These are phyloP conservation scores for Eretmocerus hayati DNA, from an alignment of 2,888 invertebrate species.

Conservation along the genomic window DNA sequence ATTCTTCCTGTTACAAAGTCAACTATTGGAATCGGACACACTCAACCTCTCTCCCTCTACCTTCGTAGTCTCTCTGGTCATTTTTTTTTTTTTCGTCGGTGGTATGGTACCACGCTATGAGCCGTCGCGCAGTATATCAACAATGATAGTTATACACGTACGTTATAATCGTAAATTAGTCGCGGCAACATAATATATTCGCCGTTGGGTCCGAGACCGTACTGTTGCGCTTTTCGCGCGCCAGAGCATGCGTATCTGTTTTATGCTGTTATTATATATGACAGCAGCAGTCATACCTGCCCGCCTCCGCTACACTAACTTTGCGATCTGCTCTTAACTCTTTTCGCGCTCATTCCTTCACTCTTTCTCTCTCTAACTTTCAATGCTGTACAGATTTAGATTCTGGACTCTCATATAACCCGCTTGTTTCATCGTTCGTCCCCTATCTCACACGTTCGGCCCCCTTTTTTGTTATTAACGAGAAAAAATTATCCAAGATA, in stretches of 20 bases:
- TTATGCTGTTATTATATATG: constrained; percentile 48
- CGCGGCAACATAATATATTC: constrained; percentile 48
- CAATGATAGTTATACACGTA: constrained; percentile 48
- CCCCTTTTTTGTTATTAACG: constrained; percentile 18
- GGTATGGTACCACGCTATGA: not conserved
- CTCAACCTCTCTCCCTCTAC: no score
- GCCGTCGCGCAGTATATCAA: constrained; percentile 43
- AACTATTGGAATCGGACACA: no score
- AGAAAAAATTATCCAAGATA: constrained; percentile 21
- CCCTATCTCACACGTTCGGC: not conserved
- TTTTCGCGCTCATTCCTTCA: not conserved
- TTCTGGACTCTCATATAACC: no score
- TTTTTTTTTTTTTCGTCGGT: no score
- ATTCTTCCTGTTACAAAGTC: no score
- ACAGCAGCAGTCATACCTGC: constrained; percentile 45
- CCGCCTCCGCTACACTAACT: constrained; percentile 25
- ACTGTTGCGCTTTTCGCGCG: constrained; percentile 24
- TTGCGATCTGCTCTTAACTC: constrained; percentile 10
- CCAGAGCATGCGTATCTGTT: constrained; percentile 46
- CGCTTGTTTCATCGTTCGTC: no score
- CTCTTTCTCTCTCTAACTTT: constrained; percentile 3
- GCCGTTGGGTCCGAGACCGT: constrained; percentile 31
- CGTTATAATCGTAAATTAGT: constrained; percentile 49
- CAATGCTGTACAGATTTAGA: no score
- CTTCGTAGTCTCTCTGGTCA: no score